These are phyloP conservation scores for Drosophila nigricruria DNA, from an alignment of 2,888 invertebrate species.

Conservation along the genomic window DNA sequence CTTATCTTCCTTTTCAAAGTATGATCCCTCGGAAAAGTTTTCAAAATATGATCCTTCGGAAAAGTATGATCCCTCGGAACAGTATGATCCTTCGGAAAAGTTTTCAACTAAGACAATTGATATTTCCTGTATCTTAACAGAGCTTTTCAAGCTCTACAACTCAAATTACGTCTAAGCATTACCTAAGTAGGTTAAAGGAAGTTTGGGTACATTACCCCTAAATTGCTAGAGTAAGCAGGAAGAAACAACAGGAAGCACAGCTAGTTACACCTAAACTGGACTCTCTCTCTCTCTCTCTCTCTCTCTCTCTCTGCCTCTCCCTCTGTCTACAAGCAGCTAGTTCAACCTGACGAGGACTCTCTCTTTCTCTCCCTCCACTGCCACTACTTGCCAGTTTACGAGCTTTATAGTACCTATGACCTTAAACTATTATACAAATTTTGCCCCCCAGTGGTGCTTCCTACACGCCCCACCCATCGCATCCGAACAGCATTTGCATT, in stretches of 20 bases:
- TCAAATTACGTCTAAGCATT: too few relatives aligned
- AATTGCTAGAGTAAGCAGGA: background rate
- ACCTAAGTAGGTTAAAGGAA: background rate
- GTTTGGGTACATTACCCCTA: background rate
- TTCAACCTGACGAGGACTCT: background rate
- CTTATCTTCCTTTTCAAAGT: background rate
- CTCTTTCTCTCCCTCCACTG: background rate
- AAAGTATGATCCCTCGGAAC: background rate
- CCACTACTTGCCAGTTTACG: background rate
- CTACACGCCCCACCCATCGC: background rate
- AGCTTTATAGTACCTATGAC: constrained; percentile 24
- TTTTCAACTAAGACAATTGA: background rate
- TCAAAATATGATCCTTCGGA: background rate
- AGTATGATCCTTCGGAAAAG: background rate
- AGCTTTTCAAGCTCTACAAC: background rate
- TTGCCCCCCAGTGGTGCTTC: background rate
- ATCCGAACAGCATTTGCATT: constrained; percentile 52
- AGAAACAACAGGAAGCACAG: background rate
- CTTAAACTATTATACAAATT: constrained; percentile 10
- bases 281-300: background rate
- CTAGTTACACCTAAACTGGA: background rate
- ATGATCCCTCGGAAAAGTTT: background rate
- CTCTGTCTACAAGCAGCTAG: background rate
- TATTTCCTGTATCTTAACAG: background rate
- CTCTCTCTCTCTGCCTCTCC: background rate